Evolutionary conservation across 35 echinoderm and acorn worm genomes (phyloP).

Genomic region (Apostichopus californicus): DNA sequence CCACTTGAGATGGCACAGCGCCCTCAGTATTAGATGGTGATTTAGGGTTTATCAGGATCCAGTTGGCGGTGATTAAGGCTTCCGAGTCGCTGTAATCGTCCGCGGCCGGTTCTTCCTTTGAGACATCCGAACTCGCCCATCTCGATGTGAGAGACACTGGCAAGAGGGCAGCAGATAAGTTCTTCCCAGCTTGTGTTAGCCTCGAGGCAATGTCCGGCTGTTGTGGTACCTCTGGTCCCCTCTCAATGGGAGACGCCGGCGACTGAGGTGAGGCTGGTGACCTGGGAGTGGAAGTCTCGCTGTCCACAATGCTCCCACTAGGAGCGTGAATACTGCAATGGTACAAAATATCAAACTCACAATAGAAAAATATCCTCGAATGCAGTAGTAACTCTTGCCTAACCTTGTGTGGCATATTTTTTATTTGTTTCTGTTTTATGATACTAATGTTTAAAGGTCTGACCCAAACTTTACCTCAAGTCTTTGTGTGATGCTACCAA

Average conservation of each 20-base stretch:
- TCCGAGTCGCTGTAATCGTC: conserved; percentile 61
- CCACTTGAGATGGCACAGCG: conserved; percentile 57
- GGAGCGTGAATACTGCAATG: conserved; percentile 77
- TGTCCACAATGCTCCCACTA: conserved; percentile 95
- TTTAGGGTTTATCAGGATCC: conserved; percentile 68
- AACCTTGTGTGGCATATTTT: too few species aligned
- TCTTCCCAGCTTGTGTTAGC: conserved; percentile 46
- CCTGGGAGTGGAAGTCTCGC: conserved; percentile 69
- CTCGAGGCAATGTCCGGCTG: conserved; percentile 73
- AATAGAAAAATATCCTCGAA: too few species aligned
- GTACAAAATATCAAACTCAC: not conserved
- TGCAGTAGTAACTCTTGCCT: too few species aligned
- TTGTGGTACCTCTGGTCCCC: conserved; percentile 55
- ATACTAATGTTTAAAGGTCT: not conserved
- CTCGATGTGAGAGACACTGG: not conserved
- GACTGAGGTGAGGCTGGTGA: conserved; percentile 66
- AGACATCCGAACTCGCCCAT: not conserved
- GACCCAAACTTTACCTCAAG: conserved; percentile 63
- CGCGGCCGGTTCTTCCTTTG: not conserved
- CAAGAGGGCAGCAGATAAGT: not conserved
- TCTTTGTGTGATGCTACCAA: conserved; percentile 90
- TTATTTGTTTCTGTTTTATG: too few species aligned
- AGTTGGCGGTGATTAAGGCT: conserved; percentile 77
- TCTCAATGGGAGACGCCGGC: conserved; percentile 59
- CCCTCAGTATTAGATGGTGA: conserved; percentile 55